Base-by-base conservation (phyloP, 1,140 invertebrate genomes). In the Portunus trituberculatus region DNA sequence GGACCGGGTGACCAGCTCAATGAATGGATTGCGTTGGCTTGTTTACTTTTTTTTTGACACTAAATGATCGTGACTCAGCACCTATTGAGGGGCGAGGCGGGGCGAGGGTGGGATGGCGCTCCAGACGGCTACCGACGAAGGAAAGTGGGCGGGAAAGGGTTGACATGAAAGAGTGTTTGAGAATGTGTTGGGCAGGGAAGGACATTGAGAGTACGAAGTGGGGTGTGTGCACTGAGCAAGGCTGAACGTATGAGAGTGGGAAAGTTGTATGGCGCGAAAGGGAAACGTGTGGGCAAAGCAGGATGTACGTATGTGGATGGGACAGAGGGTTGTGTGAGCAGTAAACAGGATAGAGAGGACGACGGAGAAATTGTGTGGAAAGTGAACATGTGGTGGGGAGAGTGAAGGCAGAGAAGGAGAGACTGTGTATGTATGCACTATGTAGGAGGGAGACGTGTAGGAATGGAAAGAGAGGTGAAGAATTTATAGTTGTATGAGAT, bases 11-110 rank as follows among this genome's bases (percentile, higher is more conserved):
- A 91, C 52, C 90, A 76, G 76, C 90, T 91, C 90, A 91, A 76
- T 91, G 90, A 91, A 91, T 91, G 90, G 90, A 91, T 76, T 91
- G 76, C 76, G 46, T 59, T 76, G 67, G 20, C 67, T 76, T 76
- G 67, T 76, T 76, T 76, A 76, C 67, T 76, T 76, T 76, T 59
- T 59, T 76, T 76, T 8, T 76, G 67, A 76, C 67, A 76, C 67
- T 76, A 76, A 76, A 76, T 76, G 67, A 76, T 76, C 67, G 67
- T 76, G 67, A 76, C 67, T 76, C 67, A 20, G 20, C 67, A 76
- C 67, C 67, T 76, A 76, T 76, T 76, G 67, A 76, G 67, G 67
- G n/a, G 25, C 20, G 25, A n/a, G 25, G n/a, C n/a, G 67, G 67
- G 67, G 20, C 20, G 20, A n/a, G 67, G 52, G 67, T 76, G 67